These are phyloP conservation scores for Girardia tigrina DNA, from an alignment of 2,888 invertebrate species.

Conservation along the genomic window DNA sequence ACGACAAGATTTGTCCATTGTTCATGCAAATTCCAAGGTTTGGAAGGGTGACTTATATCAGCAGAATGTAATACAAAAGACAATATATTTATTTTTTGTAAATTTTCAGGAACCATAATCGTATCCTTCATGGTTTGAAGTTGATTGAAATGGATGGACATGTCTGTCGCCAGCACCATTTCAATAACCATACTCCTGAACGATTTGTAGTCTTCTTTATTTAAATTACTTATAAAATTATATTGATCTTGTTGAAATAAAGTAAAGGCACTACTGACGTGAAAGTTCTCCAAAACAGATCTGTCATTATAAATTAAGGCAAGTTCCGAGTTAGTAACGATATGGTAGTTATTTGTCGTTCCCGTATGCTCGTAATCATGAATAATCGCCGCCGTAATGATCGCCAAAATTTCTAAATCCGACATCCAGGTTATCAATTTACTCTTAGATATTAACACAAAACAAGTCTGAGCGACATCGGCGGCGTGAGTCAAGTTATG, in stretches of 20 bases:
- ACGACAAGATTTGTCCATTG: conserved; percentile 34
- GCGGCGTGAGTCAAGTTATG: conserved; percentile 36
- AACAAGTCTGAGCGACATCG: conserved; percentile 37
- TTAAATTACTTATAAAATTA: conserved; percentile 72
- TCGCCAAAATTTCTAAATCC: conserved; percentile 27
- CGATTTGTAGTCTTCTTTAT: conserved; percentile 64
- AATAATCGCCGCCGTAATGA: conserved; percentile 29
- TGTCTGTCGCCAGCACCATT: conserved; percentile 28
- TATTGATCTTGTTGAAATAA: conserved; percentile 69
- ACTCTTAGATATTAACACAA: conserved; percentile 47
- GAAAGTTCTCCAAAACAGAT: conserved; percentile 35
- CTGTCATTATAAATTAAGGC: conserved; percentile 35
- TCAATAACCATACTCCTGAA: conserved; percentile 26
- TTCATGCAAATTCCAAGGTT: conserved; percentile 34
- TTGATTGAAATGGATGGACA: conserved; percentile 27
- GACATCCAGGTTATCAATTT: conserved; percentile 57
- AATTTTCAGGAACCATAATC: conserved; percentile 31
- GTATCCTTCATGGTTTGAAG: conserved; percentile 21
- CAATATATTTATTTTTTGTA: conserved; percentile 32
- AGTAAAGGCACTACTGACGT: conserved; percentile 55
- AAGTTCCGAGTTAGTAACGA: conserved; percentile 31
- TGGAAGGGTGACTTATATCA: conserved; percentile 36
- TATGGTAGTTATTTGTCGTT: conserved; percentile 33
- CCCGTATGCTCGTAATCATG: conserved; percentile 37
- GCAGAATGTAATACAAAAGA: conserved; percentile 35